A percentile compares a stretch with the other conserved stretches of the same genome.
phyloP scores from a whole-genome alignment of 1,140 invertebrate species.

The Venturia canescens region DNA sequence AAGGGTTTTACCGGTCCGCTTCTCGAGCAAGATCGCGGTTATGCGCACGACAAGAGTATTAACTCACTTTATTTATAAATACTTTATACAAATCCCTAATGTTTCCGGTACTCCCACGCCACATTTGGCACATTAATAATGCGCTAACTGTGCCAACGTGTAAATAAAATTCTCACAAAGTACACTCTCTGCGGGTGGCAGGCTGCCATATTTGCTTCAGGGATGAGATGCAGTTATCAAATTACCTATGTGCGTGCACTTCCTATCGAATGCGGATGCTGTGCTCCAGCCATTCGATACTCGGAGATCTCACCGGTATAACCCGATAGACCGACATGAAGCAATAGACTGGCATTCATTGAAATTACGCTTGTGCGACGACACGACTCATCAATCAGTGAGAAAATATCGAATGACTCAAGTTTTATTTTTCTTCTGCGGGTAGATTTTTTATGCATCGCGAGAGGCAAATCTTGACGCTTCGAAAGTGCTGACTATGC shows the following conservation, averaged over 20 bases:
- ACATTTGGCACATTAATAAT: conserved; percentile 1
- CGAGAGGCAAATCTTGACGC: too few species aligned
- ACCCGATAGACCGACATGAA: background rate
- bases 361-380: too few species aligned
- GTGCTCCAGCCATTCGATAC: too few species aligned
- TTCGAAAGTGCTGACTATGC: too few species aligned
- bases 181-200: background rate
- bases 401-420: too few species aligned
- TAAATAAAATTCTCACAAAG: conserved; percentile 24
- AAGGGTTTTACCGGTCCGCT: background rate
- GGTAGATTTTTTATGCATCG: too few species aligned
- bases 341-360: too few species aligned
- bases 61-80: too few species aligned
- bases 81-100: background rate
- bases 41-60: background rate
- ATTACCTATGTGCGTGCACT: background rate
- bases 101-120: background rate
- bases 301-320: background rate
- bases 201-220: background rate
- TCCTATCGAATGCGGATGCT: background rate
- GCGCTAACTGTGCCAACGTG: background rate
- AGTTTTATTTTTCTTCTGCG: too few species aligned
- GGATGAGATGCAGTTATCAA: background rate
- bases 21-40: background rate
- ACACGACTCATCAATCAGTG: too few species aligned